phyloP scores from a whole-genome alignment of 2,888 invertebrate species.

The Epiblema foenella region DNA sequence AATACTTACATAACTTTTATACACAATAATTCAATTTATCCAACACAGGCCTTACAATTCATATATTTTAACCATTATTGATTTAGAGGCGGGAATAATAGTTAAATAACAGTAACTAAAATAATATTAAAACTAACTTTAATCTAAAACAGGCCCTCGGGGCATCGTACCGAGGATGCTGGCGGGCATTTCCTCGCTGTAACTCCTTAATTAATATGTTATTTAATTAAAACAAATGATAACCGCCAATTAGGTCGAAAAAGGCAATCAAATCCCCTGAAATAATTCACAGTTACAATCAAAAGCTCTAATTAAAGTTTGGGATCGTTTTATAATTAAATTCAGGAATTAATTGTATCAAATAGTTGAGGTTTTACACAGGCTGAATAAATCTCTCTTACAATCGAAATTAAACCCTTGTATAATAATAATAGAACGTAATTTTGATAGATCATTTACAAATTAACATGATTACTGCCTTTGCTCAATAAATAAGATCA shows the following conservation, averaged over 20 bases:
- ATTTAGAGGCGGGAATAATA: too few relatives aligned
- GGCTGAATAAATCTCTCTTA: neutral
- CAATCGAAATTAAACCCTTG: neutral
- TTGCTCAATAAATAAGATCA: neutral
- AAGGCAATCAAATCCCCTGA: neutral
- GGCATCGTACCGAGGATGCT: too few relatives aligned
- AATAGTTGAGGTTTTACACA: conserved; percentile 17
- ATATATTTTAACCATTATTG: too few relatives aligned
- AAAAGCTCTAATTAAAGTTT: conserved; percentile 13
- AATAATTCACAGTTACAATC: conserved; percentile 9
- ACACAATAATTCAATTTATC: too few relatives aligned
- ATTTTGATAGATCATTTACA: neutral
- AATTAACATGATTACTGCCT: neutral
- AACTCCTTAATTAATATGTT: too few relatives aligned
- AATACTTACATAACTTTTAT: too few relatives aligned
- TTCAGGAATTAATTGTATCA: neutral
- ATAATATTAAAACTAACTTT: too few relatives aligned
- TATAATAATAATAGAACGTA: neutral
- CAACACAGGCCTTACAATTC: too few relatives aligned
- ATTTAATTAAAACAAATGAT: conserved; percentile 10
- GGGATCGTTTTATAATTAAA: conserved; percentile 20
- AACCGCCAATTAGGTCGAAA: neutral
- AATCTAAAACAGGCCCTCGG: too few relatives aligned
- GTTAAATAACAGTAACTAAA: too few relatives aligned
- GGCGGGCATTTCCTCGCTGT: too few relatives aligned